phyloP scores from a whole-genome alignment of 2,113 vertebrate species.

The Cephalophus harveyi region DNA sequence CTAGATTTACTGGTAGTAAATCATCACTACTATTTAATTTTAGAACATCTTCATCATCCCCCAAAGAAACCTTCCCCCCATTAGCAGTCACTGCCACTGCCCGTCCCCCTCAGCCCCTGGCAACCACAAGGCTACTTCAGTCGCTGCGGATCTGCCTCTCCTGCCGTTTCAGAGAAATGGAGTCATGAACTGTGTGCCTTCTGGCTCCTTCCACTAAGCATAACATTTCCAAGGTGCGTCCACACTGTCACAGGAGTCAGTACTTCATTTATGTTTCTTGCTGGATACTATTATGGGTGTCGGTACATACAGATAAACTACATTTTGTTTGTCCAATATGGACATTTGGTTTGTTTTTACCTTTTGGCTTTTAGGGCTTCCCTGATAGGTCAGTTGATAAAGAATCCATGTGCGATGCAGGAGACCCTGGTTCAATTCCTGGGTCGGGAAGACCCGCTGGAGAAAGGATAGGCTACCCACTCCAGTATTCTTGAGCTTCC shows the following conservation, averaged over 20 bases:
- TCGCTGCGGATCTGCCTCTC: neutral
- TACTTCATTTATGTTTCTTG: neutral
- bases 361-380: neutral
- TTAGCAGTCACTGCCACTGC: too few relatives aligned
- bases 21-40: neutral
- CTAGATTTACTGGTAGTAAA: neutral
- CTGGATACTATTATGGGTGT: neutral
- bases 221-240: neutral
- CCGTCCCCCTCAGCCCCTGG: neutral
- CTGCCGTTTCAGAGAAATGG: neutral
- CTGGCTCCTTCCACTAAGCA: neutral
- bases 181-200: neutral
- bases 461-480: neutral
- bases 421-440: neutral
- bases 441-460: fast-evolving
- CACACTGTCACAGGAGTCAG: too few relatives aligned
- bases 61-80: neutral
- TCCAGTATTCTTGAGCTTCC: neutral
- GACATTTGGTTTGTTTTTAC: neutral
- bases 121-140: neutral
- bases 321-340: neutral
- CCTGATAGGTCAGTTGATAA: neutral
- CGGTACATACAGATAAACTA: fast-evolving
- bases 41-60: neutral
- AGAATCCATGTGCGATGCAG: neutral